Conservation (phyloP, 2,113 vertebrate genomes). For the Cephalophus harveyi region DNA sequence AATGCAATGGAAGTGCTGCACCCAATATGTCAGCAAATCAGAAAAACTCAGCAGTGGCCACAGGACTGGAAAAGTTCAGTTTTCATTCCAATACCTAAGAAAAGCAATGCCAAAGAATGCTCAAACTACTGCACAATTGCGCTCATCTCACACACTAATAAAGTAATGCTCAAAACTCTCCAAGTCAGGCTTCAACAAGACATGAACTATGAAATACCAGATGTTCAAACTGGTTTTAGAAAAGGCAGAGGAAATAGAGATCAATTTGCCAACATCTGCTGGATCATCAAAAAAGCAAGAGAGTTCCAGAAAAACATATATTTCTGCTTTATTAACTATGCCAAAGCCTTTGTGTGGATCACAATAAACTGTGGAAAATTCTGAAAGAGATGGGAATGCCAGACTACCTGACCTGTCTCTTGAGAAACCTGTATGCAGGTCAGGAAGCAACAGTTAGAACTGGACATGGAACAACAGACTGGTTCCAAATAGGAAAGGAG, state of each 20-base stretch:
- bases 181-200: background rate
- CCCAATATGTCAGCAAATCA: background rate
- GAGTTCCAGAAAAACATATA: background rate
- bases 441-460: background rate
- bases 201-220: accelerated
- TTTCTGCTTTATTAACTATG: background rate
- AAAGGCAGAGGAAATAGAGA: background rate
- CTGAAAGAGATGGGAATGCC: background rate
- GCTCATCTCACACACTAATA: background rate
- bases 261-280: background rate
- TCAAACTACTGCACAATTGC: background rate
- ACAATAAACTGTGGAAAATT: background rate
- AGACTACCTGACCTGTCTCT: background rate
- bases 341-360: background rate
- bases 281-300: background rate
- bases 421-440: background rate
- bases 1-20: background rate
- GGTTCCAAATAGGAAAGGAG: background rate
- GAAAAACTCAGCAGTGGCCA: background rate
- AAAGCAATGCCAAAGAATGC: background rate
- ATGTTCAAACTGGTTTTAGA: background rate
- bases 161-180: background rate
- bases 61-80: background rate
- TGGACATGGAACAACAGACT: background rate
- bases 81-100: background rate